These are phyloP conservation scores for Montifringilla adamsi DNA, from an alignment of 2,113 vertebrate species.

Conservation along the genomic window DNA sequence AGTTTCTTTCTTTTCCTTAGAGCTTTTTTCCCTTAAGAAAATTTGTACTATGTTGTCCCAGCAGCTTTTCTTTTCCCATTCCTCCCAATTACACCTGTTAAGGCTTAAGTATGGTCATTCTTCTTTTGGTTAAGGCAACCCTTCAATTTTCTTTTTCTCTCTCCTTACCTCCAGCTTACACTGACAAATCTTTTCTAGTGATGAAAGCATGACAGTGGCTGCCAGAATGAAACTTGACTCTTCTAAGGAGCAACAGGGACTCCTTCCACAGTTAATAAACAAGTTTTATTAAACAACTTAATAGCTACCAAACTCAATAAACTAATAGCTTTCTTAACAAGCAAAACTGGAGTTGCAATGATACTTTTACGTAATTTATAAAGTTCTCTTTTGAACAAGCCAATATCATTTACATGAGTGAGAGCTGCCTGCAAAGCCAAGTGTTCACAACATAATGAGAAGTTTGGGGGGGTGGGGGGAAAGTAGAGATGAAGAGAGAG, in stretches of 20 bases:
- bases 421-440: neutral
- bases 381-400: neutral
- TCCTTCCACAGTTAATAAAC: neutral
- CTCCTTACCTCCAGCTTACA: neutral
- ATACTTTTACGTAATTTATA: neutral
- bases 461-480: neutral
- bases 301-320: neutral
- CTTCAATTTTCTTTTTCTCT: neutral
- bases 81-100: neutral
- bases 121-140: neutral
- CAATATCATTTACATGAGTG: neutral
- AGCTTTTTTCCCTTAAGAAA: neutral
- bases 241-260: neutral
- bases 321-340: neutral
- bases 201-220: neutral
- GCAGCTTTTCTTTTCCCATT: neutral
- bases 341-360: neutral
- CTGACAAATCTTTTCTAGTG: neutral
- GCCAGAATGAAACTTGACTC: neutral
- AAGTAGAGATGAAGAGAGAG: constrained; percentile 55
- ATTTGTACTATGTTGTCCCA: neutral
- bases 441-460: constrained; percentile 28
- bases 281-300: neutral
- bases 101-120: neutral
- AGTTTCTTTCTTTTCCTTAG: neutral